Evolutionary conservation across 2,888 invertebrate species (phyloP), one percentile per base, ranked within the genome.

Genomic region (Mactromeris polynyma): DNA sequence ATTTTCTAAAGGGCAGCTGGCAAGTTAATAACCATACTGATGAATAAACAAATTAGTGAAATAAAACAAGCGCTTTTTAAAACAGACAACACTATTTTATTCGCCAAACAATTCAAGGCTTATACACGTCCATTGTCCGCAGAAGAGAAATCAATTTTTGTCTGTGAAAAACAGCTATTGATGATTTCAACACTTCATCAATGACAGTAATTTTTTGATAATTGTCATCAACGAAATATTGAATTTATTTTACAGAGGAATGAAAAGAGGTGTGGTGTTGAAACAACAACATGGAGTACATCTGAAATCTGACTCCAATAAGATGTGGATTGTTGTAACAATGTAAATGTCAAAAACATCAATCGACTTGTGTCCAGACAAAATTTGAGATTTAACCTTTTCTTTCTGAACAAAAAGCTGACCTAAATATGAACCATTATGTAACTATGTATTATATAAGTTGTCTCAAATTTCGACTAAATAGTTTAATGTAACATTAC

Each of bases 71-170:
- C 42, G 26, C 31, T 38, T 83, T 82, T 69, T 51, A 77, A 83
- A 33, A 38, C n/a, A 73, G 83, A 40, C 36, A 73, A 19, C 26
- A 36, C 46, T 19, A 42, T 64, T 73, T 73, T 33, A 73, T 73
- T 73, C 19, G 4, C 36, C 31, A 17, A 19, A 33, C 26, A 4
- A 64, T 26, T 64, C 26, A 64, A 64, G 26, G 4, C n/a, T 64
- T 26, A 64, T 26, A 64, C 1, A 26, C n/a, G 58, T 26, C 73
- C 14, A 73, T 73, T 33, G 78, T 78, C 58, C 31, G 54, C 46
- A 54, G 77, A 78, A 78, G 46, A 84, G 84, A 84, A 80, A 85
- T 85, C 79, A 79, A 85, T 85, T 79, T 85, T 79, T 69, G 58
- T 86, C 36, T 51, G 85, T 86, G 85, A 81, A 80, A 86, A 80